phyloP scores from a whole-genome alignment of 2,113 vertebrate species.

The Casuarius casuarius region DNA sequence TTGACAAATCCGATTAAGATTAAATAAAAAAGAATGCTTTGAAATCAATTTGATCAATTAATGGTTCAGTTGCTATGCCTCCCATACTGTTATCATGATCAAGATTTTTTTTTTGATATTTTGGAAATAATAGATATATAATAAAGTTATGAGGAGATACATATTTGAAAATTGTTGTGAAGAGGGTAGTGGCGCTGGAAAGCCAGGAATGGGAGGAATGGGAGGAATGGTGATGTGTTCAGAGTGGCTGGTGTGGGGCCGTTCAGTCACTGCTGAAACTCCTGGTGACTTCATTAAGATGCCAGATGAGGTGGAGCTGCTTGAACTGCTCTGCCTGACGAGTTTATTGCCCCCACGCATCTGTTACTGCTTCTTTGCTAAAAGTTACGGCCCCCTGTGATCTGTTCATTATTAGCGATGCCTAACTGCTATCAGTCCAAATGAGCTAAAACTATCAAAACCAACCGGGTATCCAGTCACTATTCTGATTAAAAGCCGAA shows the following conservation, averaged over 20 bases:
- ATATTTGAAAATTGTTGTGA: neutral
- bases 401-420: neutral
- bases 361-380: neutral
- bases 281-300: neutral
- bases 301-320: neutral
- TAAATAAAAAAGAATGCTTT: slow-evolving; percentile 1
- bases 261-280: neutral
- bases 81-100: neutral
- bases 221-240: neutral
- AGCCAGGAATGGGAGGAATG: neutral
- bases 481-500: neutral
- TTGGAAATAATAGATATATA: neutral
- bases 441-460: neutral
- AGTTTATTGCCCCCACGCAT: neutral
- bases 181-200: neutral
- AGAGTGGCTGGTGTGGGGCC: neutral
- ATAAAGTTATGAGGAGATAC: neutral
- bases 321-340: neutral
- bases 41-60: neutral
- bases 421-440: neutral
- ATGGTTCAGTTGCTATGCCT: neutral
- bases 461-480: rapidly evolving
- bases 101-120: neutral
- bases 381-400: neutral
- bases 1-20: neutral